Conservation (phyloP, 2,888 invertebrate genomes). For the Cantharis rufa region DNA sequence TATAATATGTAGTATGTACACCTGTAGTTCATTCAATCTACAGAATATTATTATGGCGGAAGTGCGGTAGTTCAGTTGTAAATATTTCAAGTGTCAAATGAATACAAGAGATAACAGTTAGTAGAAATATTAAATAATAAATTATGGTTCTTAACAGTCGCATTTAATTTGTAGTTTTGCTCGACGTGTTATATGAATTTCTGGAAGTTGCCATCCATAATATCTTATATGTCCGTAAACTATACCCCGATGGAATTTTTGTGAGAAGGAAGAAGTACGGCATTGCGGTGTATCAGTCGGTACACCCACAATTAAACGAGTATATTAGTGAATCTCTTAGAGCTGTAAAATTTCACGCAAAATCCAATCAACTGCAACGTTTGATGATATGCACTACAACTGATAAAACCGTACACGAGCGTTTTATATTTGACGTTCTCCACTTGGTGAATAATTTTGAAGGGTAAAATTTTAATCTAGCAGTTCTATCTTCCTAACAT, state of each 20-base stretch:
- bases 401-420: conserved; percentile 54
- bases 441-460: conserved; percentile 37
- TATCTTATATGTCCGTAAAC: conserved; percentile 62
- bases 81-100: neutral
- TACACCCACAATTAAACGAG: conserved; percentile 68
- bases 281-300: conserved; percentile 62
- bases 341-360: conserved; percentile 58
- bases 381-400: conserved; percentile 58
- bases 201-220: conserved; percentile 68
- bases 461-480: conserved; percentile 49
- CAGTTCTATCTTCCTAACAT: neutral
- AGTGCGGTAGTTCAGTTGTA: neutral
- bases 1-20: neutral
- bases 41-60: neutral
- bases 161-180: conserved; percentile 49
- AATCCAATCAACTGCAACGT: conserved; percentile 57
- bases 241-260: conserved; percentile 70
- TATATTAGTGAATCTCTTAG: conserved; percentile 64
- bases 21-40: neutral
- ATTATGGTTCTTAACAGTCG: neutral
- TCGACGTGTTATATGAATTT: conserved; percentile 68
- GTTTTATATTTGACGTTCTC: conserved; percentile 56
- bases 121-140: neutral
- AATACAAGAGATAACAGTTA: neutral
- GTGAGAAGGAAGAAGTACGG: conserved; percentile 66